These are phyloP conservation scores for Xyrauchen texanus DNA, from an alignment of 2,113 vertebrate species.

Conservation along the genomic window DNA sequence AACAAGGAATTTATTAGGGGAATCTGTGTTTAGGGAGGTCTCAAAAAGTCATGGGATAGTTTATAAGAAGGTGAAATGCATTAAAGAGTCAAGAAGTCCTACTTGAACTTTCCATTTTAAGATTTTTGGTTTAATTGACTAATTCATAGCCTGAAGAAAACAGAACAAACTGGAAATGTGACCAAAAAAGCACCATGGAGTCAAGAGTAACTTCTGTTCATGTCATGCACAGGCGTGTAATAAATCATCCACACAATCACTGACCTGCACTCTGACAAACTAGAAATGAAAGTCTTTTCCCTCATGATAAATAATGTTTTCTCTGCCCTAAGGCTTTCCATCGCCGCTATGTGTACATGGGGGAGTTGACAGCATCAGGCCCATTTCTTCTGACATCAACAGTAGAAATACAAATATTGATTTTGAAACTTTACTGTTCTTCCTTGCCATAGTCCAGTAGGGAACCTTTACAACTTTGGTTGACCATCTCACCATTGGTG, in stretches of 20 bases:
- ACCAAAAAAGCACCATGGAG: constrained; percentile 33
- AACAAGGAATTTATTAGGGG: no score
- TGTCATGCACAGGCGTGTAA: constrained; percentile 35
- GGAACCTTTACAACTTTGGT: not conserved
- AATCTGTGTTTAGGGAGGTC: not conserved
- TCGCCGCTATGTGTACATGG: constrained; percentile 19
- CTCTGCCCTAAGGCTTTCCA: constrained; percentile 50
- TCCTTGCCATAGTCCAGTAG: not conserved
- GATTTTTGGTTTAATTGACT: not conserved
- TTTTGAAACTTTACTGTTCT: not conserved
- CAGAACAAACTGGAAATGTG: constrained; percentile 9
- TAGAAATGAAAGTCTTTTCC: constrained; percentile 62
- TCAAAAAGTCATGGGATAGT: not conserved
- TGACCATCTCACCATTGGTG: not conserved
- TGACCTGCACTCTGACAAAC: constrained; percentile 60
- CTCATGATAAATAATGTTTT: constrained; percentile 57
- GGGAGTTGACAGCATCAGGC: constrained; percentile 31
- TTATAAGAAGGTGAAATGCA: not conserved
- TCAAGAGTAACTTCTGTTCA: constrained; percentile 13
- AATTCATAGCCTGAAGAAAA: constrained; percentile 9
- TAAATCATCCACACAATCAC: constrained; percentile 53
- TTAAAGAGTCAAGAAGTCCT: not conserved
- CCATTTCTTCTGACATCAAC: constrained; percentile 1
- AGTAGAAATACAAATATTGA: constrained; percentile 22
- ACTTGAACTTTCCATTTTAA: not conserved